Evolutionary conservation across 2,113 vertebrate species (phyloP), one percentile per base, ranked within the genome.

Genomic region (Narcine bancroftii): DNA sequence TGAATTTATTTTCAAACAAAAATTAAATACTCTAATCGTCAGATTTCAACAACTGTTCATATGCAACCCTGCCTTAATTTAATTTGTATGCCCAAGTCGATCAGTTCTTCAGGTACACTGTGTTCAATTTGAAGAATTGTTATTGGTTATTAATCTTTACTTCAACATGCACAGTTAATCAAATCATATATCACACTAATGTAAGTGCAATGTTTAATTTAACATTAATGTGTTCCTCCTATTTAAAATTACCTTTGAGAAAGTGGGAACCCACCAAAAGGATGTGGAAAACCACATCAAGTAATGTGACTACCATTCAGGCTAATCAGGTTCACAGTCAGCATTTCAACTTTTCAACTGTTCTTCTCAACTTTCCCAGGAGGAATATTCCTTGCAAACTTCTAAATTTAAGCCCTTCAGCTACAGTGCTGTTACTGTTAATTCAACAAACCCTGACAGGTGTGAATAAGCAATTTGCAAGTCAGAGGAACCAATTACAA

Each of bases 391-490:
- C 36, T 91, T 13, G 33, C 42, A 47, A 91, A 71, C 10, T 5
- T 91, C 42, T 17, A 91, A 47, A 29, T 69, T 91, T 42, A 91
- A 69, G 24, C 13, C 26, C 39, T 69, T 71, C 9, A 91, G 42
- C 89, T 19, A 69, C 89, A 91, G 21, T 36, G 39, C 39, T n/a
- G 42, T 69, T 39, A 10, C 65, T 71, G 39, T 17, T 69, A 91
- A 36, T 69, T 91, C 63, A 69, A 91, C 65, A 91, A 69, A 91
- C 36, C 65, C 65, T 69, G 89, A 91, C 65, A 71, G 26, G 42
- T 47, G 60, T 91, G 42, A 29, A 91, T 39, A 91, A 91, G 26
- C 26, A 71, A 91, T 66, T 69, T 91, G 65, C 39, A 91, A 91
- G 26, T 33, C 45, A 47, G 65, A 11, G 21, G 71, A 65, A 91